These are phyloP conservation scores for Caenorhabditis remanei DNA, from an alignment of 1,140 invertebrate genomes.

Conservation along the genomic window DNA sequence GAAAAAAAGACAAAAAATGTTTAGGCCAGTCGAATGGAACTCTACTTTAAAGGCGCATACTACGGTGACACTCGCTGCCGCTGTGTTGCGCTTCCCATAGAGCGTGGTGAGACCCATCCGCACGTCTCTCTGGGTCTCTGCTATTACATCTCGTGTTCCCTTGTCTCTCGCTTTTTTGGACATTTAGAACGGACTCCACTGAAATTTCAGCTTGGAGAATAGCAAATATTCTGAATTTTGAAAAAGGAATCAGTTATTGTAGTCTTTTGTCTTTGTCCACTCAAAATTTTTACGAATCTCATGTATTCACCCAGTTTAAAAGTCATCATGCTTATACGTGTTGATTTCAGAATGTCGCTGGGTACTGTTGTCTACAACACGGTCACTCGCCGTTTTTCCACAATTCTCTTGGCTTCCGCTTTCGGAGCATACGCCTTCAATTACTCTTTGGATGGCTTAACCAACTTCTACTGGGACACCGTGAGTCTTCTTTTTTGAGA, in stretches of 20 bases:
- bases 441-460: slow-evolving; percentile 60
- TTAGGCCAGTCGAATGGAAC: slow-evolving; percentile 12
- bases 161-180: background rate
- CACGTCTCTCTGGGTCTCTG: background rate
- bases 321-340: background rate
- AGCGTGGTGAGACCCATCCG: background rate
- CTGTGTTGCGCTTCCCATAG: slow-evolving; percentile 20
- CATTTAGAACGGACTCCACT: no score
- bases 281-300: background rate
- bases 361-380: slow-evolving; percentile 63
- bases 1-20: slow-evolving; percentile 49
- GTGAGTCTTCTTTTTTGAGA: slow-evolving; percentile 58
- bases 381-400: slow-evolving; percentile 67
- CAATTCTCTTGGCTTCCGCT: slow-evolving; percentile 63
- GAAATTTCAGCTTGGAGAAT: no score
- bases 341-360: slow-evolving; percentile 47
- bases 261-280: background rate
- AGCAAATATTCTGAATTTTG: no score
- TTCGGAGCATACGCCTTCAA: slow-evolving; percentile 65
- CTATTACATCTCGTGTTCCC: background rate
- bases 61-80: slow-evolving; percentile 22
- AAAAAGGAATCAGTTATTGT: no score
- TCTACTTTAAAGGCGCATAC: background rate
- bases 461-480: slow-evolving; percentile 65
- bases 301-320: background rate